phyloP scores from a whole-genome alignment of 2,888 invertebrate genomes.

The Aphelenchoides bicaudatus region DNA sequence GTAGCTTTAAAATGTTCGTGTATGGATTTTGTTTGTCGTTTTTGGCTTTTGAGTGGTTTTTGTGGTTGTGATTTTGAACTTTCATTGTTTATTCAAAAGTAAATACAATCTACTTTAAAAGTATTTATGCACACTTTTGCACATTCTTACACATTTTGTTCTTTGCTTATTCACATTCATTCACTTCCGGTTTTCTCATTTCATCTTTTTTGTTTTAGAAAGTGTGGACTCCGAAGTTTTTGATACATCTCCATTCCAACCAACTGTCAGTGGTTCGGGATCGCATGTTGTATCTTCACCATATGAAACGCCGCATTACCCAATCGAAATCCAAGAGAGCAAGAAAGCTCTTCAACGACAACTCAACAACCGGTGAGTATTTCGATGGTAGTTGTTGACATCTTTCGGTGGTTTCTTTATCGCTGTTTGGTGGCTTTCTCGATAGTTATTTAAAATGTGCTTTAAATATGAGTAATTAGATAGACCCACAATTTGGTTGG shows the following conservation, averaged over 20 bases:
- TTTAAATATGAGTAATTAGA: too few species aligned
- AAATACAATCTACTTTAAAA: background rate
- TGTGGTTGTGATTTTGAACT: too few species aligned
- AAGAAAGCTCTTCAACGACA: constrained; percentile 83
- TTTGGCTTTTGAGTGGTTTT: background rate
- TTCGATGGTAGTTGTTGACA: background rate
- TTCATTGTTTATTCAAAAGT: background rate
- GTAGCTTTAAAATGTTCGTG: background rate
- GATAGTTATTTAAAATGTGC: too few species aligned
- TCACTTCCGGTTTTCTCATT: background rate
- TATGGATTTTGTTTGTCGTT: background rate
- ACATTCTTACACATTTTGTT: too few species aligned
- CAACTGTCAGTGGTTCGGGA: constrained; percentile 27
- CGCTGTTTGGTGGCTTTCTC: background rate
- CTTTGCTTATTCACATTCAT: background rate
- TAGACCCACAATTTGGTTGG: too few species aligned
- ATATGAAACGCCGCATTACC: constrained; percentile 94
- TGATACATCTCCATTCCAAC: constrained; percentile 48
- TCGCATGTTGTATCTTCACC: constrained; percentile 73
- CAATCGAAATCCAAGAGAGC: constrained; percentile 92
- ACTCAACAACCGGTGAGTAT: constrained; percentile 67
- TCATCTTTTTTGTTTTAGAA: constrained; percentile 25
- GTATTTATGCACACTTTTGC: background rate
- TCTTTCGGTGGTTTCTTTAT: background rate
- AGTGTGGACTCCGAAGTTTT: constrained; percentile 56